Percentiles rank a stretch among this genome's conserved stretches.
Evolutionary conservation across 2,113 vertebrate genomes (phyloP).

Genomic region (Connochaetes taurinus): DNA sequence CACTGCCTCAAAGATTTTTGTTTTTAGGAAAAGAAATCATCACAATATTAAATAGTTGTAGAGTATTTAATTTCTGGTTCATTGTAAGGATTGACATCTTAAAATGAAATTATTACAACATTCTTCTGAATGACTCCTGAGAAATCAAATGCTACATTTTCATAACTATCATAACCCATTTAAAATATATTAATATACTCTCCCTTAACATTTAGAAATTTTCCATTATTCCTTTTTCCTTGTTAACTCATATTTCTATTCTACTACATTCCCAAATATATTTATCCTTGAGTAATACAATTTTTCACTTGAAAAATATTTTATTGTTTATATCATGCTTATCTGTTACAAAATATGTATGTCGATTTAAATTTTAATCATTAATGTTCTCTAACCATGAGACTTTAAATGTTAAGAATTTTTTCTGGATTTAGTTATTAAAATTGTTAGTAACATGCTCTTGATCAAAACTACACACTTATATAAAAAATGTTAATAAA

Average conservation of each 20-base stretch:
- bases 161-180: background rate
- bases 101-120: background rate
- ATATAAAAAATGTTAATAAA: background rate
- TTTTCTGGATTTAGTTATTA: background rate
- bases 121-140: slow-evolving; percentile 16
- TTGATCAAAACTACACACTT: background rate
- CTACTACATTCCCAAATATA: background rate
- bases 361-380: background rate
- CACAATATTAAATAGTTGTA: slow-evolving; percentile 14
- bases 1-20: background rate
- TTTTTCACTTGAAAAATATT: background rate
- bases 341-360: background rate
- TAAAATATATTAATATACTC: background rate
- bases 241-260: background rate
- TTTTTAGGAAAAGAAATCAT: background rate
- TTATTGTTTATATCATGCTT: background rate
- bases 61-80: background rate
- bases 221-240: background rate
- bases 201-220: slow-evolving; percentile 13
- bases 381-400: background rate
- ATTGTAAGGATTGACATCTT: background rate
- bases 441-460: background rate
- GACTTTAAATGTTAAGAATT: background rate
- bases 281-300: background rate
- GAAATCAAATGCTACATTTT: background rate